These are phyloP conservation scores for Calameuta filiformis DNA, from an alignment of 2,888 invertebrate genomes.

Conservation along the genomic window DNA sequence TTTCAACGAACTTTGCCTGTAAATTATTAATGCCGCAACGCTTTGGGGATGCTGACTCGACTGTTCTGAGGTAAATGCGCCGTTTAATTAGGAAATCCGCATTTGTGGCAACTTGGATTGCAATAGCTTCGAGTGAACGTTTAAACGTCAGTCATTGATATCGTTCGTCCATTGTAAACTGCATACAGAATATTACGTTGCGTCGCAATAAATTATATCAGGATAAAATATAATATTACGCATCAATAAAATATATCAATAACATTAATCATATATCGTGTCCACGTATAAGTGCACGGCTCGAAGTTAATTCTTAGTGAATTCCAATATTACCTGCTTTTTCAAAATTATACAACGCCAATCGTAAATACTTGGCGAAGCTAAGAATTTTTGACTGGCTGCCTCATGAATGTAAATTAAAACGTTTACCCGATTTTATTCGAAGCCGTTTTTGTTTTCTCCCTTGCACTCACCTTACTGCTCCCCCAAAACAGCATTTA, in stretches of 20 bases:
- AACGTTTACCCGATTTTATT: conserved; percentile 42
- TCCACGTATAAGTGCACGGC: no score
- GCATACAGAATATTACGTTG: no score
- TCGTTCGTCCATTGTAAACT: no score
- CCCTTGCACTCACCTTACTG: background rate
- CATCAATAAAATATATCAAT: no score
- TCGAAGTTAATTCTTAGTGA: no score
- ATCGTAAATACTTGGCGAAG: no score
- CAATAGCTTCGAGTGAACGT: background rate
- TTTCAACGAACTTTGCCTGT: conserved; percentile 42
- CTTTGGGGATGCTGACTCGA: conserved; percentile 36
- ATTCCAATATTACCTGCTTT: no score
- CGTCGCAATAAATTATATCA: no score
- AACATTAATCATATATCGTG: no score
- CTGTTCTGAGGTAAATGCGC: conserved; percentile 42
- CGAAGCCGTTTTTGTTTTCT: background rate
- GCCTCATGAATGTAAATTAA: conserved; percentile 65
- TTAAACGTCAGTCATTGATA: background rate
- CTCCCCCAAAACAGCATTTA: background rate
- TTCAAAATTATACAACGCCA: no score
- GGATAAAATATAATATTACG: no score
- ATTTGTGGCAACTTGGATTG: conserved; percentile 36
- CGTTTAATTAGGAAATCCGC: conserved; percentile 53
- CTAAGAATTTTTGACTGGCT: conserved; percentile 50
- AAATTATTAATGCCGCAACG: conserved; percentile 18